Percentiles rank a stretch among this genome's conserved stretches.
Conservation (phyloP, 2,113 vertebrate genomes). For the Rhea americana region DNA sequence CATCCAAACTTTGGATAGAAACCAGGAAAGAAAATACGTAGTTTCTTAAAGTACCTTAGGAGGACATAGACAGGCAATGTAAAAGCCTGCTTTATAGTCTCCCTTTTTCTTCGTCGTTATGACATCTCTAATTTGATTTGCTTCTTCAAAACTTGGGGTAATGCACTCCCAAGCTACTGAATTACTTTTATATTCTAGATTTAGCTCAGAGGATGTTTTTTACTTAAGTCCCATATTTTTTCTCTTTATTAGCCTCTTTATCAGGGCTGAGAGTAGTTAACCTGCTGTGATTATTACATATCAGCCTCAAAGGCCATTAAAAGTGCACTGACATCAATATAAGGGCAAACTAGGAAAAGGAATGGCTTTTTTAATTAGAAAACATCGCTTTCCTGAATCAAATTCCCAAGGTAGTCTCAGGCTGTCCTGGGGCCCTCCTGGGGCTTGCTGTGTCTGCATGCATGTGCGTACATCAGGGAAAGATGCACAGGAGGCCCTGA, state of each 20-base stretch:
- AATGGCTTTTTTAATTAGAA: neutral
- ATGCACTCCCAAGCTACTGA: neutral
- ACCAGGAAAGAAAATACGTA: neutral
- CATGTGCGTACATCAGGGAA: fast-evolving
- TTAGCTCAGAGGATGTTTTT: neutral
- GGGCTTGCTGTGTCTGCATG: neutral
- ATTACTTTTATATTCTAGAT: neutral
- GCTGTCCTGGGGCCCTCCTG: neutral
- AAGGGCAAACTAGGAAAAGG: neutral
- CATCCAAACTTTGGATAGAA: neutral
- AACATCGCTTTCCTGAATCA: neutral
- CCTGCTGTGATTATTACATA: neutral
- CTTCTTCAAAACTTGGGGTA: neutral
- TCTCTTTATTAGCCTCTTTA: neutral
- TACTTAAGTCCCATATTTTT: neutral
- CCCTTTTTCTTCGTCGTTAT: neutral
- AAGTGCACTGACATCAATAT: neutral
- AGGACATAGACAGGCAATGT: neutral
- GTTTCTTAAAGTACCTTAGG: neutral
- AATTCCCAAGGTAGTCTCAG: neutral
- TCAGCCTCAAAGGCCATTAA: neutral
- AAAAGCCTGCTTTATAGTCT: neutral
- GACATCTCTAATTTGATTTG: neutral
- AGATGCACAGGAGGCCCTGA: neutral
- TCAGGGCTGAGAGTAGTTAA: neutral